These are phyloP conservation scores for Miniopterus natalensis DNA, from an alignment of 2,113 vertebrate species.

Conservation along the genomic window DNA sequence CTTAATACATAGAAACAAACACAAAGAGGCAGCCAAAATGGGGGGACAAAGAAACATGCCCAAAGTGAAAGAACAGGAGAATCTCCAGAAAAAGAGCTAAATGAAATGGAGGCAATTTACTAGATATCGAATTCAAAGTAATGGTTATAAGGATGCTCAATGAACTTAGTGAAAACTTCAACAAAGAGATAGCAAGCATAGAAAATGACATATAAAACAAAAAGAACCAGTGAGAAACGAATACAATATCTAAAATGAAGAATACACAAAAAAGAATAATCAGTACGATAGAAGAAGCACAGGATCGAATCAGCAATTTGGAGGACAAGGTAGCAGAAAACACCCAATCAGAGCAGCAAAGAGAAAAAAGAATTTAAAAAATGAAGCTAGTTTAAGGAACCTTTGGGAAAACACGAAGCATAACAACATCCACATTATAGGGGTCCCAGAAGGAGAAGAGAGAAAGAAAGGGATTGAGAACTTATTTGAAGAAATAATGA, in stretches of 20 bases:
- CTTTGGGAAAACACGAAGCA: neutral
- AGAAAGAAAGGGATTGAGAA: neutral
- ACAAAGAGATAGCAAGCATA: too few species aligned
- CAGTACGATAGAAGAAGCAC: neutral
- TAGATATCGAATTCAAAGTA: neutral
- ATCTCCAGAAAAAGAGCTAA: neutral
- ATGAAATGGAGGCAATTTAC: neutral
- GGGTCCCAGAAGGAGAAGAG: neutral
- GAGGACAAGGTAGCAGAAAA: neutral
- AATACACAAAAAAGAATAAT: neutral
- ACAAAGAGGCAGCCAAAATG: neutral
- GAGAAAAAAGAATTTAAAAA: neutral
- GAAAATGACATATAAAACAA: too few species aligned
- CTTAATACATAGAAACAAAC: neutral
- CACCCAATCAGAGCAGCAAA: neutral
- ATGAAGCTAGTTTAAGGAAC: neutral
- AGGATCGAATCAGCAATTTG: neutral
- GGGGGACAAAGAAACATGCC: neutral
- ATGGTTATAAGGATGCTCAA: too few species aligned
- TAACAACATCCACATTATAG: neutral
- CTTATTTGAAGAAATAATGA: neutral
- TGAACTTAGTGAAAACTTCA: too few species aligned
- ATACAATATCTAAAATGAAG: neutral
- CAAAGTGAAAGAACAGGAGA: neutral
- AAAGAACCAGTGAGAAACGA: neutral